A percentile compares a stretch with the other conserved stretches of the same genome.
Evolutionary conservation across 2,113 vertebrate genomes (phyloP).

Genomic region (Trichomycterus rosablanca): DNA sequence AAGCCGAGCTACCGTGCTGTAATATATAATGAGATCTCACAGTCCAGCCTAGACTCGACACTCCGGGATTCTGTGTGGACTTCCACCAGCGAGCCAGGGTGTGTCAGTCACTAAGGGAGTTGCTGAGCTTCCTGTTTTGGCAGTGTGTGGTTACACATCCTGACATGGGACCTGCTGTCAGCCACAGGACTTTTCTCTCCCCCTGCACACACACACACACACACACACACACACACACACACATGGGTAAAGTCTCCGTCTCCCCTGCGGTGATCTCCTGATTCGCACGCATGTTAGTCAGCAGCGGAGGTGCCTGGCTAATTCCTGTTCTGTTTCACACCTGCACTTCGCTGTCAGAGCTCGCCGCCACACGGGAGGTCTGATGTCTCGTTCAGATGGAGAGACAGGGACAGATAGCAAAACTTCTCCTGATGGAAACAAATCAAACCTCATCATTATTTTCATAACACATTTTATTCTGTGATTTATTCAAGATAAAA

Average conservation of each 20-base stretch:
- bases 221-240: conserved; percentile 24
- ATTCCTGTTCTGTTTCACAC: conserved; percentile 73
- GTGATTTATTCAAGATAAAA: no score
- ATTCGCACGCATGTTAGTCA: conserved; percentile 70
- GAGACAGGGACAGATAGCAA: conserved; percentile 11
- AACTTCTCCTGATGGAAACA: no score
- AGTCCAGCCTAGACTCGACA: conserved; percentile 47
- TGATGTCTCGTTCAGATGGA: conserved; percentile 23
- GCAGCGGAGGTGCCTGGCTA: conserved; percentile 69
- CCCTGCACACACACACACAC: conserved; percentile 10
- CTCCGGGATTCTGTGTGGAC: conserved; percentile 45
- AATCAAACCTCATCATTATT: no score
- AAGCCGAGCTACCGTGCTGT: conserved; percentile 32
- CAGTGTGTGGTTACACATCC: conserved; percentile 72
- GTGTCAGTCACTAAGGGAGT: conserved; percentile 65
- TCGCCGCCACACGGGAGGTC: conserved; percentile 51
- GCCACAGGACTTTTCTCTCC: conserved; percentile 38
- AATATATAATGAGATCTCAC: conserved; percentile 59
- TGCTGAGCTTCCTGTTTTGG: conserved; percentile 84
- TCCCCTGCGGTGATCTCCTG: conserved; percentile 66
- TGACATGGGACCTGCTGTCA: conserved; percentile 66
- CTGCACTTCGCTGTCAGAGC: conserved; percentile 56
- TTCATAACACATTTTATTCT: no score
- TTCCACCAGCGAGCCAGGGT: conserved; percentile 54
- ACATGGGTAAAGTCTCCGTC: conserved; percentile 10